These are phyloP conservation scores for Datnioides undecimradiatus DNA, from an alignment of 2,113 vertebrate genomes.

Conservation along the genomic window DNA sequence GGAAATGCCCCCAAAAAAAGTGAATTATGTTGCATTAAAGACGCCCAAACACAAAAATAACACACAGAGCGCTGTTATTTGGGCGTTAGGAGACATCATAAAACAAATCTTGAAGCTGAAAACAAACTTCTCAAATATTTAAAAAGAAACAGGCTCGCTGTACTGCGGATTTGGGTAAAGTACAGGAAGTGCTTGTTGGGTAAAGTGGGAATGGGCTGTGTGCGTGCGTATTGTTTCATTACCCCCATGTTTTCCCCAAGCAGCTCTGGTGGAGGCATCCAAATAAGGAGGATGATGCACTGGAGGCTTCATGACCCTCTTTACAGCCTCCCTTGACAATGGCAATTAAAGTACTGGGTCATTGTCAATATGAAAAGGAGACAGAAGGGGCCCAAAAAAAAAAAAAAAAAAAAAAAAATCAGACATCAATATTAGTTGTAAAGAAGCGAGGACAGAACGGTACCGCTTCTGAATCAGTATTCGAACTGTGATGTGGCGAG, in stretches of 20 bases:
- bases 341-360: slow-evolving; percentile 79
- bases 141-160: slow-evolving; percentile 36
- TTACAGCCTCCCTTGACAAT: slow-evolving; percentile 71
- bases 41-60: background rate
- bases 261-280: slow-evolving; percentile 57
- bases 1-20: slow-evolving; percentile 17
- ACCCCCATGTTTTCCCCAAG: slow-evolving; percentile 40
- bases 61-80: slow-evolving; percentile 8
- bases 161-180: slow-evolving; percentile 55
- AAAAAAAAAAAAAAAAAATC: slow-evolving; percentile 35
- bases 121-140: slow-evolving; percentile 71
- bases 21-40: slow-evolving; percentile 6
- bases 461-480: slow-evolving; percentile 33
- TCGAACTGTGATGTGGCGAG: slow-evolving; percentile 19
- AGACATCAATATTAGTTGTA: slow-evolving; percentile 32
- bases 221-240: slow-evolving; percentile 64
- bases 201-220: slow-evolving; percentile 62
- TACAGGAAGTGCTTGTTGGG: slow-evolving; percentile 60
- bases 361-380: slow-evolving; percentile 51
- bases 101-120: slow-evolving; percentile 66
- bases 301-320: slow-evolving; percentile 74
- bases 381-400: slow-evolving; percentile 23
- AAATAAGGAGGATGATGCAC: slow-evolving; percentile 72
- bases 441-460: slow-evolving; percentile 32
- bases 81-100: slow-evolving; percentile 35